Evolutionary conservation across 92 coral and sea anemone species (phyloP).

Genomic region (Diadumene lineata): DNA sequence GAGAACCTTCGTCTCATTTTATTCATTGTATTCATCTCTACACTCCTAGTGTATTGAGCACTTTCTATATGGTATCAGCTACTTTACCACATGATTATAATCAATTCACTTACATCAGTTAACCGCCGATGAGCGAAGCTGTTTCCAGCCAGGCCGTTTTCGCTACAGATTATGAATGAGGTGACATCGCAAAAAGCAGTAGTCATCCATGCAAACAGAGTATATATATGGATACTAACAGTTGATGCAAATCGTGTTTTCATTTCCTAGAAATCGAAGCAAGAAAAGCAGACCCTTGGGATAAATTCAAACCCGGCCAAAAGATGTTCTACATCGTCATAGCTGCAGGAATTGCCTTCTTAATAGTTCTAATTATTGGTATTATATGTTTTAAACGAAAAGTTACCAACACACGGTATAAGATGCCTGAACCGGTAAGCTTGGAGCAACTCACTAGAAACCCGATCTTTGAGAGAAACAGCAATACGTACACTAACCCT

Average conservation of each 20-base stretch:
- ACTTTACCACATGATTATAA: too few relatives aligned
- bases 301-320: constrained; percentile 29
- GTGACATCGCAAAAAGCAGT: too few relatives aligned
- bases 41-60: too few relatives aligned
- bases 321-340: constrained; percentile 39
- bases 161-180: too few relatives aligned
- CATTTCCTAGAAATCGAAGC: constrained; percentile 18
- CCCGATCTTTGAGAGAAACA: constrained; percentile 66
- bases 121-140: too few relatives aligned
- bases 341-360: constrained; percentile 8
- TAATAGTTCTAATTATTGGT: constrained; percentile 8
- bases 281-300: constrained; percentile 31
- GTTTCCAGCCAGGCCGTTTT: too few relatives aligned
- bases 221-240: too few relatives aligned
- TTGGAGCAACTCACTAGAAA: constrained; percentile 67
- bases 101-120: too few relatives aligned
- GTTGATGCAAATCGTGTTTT: background rate
- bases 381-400: constrained; percentile 29
- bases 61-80: too few relatives aligned
- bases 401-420: constrained; percentile 27
- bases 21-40: too few relatives aligned
- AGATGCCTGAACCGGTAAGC: constrained; percentile 38
- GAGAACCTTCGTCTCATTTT: too few relatives aligned
- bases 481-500: constrained; percentile 53
- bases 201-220: too few relatives aligned